Evolutionary conservation across 1,140 invertebrate genomes (phyloP).

Genomic region (Chelonus insularis): DNA sequence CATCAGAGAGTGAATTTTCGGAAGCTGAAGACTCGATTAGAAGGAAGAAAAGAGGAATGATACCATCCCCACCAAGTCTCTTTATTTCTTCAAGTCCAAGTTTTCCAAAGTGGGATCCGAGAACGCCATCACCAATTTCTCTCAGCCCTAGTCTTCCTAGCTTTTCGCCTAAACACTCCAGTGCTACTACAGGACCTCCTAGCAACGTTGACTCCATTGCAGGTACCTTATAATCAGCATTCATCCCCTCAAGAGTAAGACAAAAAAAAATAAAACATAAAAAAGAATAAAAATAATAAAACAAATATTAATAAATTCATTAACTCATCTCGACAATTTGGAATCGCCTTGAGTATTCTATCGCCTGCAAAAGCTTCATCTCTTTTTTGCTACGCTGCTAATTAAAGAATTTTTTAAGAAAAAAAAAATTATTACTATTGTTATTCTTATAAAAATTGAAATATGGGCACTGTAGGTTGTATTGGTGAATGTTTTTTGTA

Average conservation of each 20-base stretch:
- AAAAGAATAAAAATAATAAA: not conserved
- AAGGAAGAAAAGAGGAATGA: conserved; percentile 52
- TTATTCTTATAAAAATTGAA: not conserved
- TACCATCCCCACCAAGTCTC: conserved; percentile 52
- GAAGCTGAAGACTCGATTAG: conserved; percentile 58
- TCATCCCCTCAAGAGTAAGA: conserved; percentile 6
- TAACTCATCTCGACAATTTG: conserved; percentile 10
- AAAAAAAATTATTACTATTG: not conserved
- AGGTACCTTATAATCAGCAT: conserved; percentile 43
- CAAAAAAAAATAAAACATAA: not conserved
- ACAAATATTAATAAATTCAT: not conserved
- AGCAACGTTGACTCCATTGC: conserved; percentile 54
- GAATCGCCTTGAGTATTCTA: not conserved
- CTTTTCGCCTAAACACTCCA: conserved; percentile 59
- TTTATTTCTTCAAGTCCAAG: conserved; percentile 49
- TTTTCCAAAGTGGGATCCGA: conserved; percentile 60
- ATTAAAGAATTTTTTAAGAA: not conserved
- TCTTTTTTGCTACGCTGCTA: conserved; percentile 10
- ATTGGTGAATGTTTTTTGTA: conserved; percentile 22
- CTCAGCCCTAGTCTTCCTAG: conserved; percentile 65
- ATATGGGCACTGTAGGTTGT: conserved; percentile 1
- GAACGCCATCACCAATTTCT: conserved; percentile 64
- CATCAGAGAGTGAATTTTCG: conserved; percentile 67
- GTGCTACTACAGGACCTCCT: conserved; percentile 47
- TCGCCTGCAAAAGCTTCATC: conserved; percentile 12